Conservation (phyloP, 30 jellyfish, hydroid and myxozoan species). For the Clytia hemisphaerica region DNA sequence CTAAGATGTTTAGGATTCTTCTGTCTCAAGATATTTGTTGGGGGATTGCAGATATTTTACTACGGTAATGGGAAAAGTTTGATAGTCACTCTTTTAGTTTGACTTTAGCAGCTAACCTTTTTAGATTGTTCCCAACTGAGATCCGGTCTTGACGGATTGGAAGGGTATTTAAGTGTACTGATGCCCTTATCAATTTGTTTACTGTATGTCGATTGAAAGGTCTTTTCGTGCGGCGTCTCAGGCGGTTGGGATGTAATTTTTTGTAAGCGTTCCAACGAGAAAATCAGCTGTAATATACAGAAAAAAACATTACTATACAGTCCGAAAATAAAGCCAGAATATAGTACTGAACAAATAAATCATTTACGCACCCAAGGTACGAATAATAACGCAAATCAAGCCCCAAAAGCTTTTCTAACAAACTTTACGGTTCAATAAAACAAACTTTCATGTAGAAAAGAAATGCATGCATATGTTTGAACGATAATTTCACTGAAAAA, state of each 20-base stretch:
- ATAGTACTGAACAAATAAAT: too few relatives aligned
- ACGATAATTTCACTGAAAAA: neutral
- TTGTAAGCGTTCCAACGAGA: conserved; percentile 88
- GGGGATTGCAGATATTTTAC: too few relatives aligned
- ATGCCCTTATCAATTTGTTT: conserved; percentile 55
- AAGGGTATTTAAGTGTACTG: conserved; percentile 71
- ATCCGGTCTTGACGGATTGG: conserved; percentile 65
- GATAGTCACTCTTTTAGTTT: too few relatives aligned
- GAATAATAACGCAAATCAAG: too few relatives aligned
- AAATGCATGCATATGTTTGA: neutral
- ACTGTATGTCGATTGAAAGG: conserved; percentile 68
- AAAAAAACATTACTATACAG: neutral
- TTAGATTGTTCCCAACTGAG: conserved; percentile 82
- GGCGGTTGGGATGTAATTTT: conserved; percentile 87
- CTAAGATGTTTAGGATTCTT: too few relatives aligned
- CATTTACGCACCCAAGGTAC: too few relatives aligned
- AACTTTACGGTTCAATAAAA: too few relatives aligned
- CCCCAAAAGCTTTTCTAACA: too few relatives aligned
- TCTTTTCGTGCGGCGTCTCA: conserved; percentile 95
- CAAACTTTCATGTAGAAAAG: neutral
- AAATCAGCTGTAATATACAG: conserved; percentile 63
- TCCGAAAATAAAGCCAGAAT: too few relatives aligned
- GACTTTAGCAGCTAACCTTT: conserved; percentile 50
- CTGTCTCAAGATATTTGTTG: too few relatives aligned
- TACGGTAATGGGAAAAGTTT: too few relatives aligned